Evolutionary conservation across 2,113 vertebrate genomes (phyloP).

Genomic region (Siniperca chuatsi): DNA sequence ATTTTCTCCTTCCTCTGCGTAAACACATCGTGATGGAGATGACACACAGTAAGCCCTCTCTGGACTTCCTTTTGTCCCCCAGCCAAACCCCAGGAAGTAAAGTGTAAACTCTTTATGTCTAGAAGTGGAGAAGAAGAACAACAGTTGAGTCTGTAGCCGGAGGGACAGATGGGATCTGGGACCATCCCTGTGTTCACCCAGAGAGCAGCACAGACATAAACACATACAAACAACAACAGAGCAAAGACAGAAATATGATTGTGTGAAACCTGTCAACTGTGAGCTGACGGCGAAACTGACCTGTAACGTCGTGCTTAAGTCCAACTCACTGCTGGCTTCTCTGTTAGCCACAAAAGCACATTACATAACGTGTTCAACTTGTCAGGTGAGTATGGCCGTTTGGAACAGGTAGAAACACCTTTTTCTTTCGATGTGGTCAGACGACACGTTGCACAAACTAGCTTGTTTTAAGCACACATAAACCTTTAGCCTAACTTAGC

Average conservation of each 20-base stretch:
- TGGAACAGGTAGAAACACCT: no score
- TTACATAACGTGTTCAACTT: no score
- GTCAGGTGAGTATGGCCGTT: no score
- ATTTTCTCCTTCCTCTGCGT: not conserved
- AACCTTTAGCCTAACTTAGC: not conserved
- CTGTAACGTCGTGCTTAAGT: not conserved
- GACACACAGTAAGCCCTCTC: not conserved
- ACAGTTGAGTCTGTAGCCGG: conserved; percentile 61
- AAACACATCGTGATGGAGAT: conserved; percentile 12
- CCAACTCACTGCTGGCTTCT: no score
- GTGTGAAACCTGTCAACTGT: not conserved
- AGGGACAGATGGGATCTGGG: conserved; percentile 28
- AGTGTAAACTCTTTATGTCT: conserved; percentile 45
- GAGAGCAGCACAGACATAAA: conserved; percentile 44
- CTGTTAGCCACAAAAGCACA: no score
- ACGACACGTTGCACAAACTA: not conserved
- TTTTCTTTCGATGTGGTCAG: no score
- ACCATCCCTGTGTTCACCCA: conserved; percentile 37
- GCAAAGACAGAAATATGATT: not conserved
- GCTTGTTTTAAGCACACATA: not conserved
- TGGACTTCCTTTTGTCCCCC: conserved; percentile 6
- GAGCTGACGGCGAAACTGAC: not conserved
- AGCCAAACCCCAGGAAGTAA: conserved; percentile 40
- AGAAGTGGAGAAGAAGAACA: conserved; percentile 53
- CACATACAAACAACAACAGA: conserved; percentile 28